Conservation (phyloP, 1,140 invertebrate species). For the Diachasma alloeum region DNA sequence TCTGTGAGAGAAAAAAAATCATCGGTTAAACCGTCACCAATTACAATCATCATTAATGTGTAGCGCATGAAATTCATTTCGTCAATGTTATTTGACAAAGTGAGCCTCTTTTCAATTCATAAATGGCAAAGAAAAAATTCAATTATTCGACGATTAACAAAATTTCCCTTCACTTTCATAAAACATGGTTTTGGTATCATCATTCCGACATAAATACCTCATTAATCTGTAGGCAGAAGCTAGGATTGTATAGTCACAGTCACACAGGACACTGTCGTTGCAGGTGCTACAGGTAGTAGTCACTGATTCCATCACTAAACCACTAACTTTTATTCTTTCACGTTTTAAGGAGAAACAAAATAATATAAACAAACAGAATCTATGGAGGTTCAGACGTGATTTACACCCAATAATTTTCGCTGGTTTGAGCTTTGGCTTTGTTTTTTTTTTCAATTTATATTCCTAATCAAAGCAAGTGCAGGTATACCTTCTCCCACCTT, state of each 20-base stretch:
- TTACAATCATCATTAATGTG: not conserved
- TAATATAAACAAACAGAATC: slow-evolving; percentile 40
- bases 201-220: slow-evolving; percentile 67
- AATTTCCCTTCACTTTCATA: not conserved
- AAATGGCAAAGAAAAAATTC: not conserved
- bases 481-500: slow-evolving; percentile 66
- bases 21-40: slow-evolving; percentile 16
- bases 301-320: slow-evolving; percentile 63
- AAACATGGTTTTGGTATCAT: slow-evolving; percentile 55
- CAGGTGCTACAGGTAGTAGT: slow-evolving; percentile 63
- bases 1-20: not conserved
- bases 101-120: not conserved
- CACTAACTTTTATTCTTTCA: slow-evolving; percentile 52
- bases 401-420: slow-evolving; percentile 38
- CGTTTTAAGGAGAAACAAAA: slow-evolving; percentile 21
- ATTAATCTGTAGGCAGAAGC: slow-evolving; percentile 64
- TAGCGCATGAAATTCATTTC: not conserved
- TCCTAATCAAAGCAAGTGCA: slow-evolving; percentile 57
- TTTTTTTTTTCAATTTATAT: slow-evolving; percentile 26
- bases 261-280: slow-evolving; percentile 64
- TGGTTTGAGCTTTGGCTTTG: not conserved
- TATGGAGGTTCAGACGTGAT: slow-evolving; percentile 50
- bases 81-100: not conserved
- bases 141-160: not conserved
- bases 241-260: slow-evolving; percentile 66